Base-by-base conservation (phyloP, 2,113 vertebrate genomes). In the Oreochromis tanganicae region DNA sequence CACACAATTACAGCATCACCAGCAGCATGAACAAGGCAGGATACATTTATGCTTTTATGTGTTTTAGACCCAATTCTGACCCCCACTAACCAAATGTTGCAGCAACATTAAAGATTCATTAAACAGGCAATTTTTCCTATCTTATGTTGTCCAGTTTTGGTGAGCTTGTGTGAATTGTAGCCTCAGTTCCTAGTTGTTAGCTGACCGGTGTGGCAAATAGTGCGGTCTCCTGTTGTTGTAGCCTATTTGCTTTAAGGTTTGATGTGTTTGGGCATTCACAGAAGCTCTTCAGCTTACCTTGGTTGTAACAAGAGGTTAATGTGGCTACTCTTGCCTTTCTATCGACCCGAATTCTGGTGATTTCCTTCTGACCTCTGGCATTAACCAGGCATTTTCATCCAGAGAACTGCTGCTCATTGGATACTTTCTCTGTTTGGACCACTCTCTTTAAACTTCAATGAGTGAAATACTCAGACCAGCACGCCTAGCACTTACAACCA, bases 31-130 rank as follows among this genome's bases (percentile, higher is more conserved):
- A 1, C 13, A 73, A 43, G 2, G 66, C 38, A 73, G 13, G 21
- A 10, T 27, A 0, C 0, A 73, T 48, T 17, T 27, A 27, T 27
- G 14, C 21, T 73, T 27, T 46, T 27, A 27, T 46, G 68, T 27
- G 5, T 16, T 27, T 0, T 4, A 43, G 66, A 4, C 29, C 29
- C 0, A 61, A 2, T 61, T 61, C 57, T 61, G 29, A 34, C 29
- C 7, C 36, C n/a, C n/a, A 71, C 12, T 43, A 24, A 43, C n/a
- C 0, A 21, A 43, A 43, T 24, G 38, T 71, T 41, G n/a, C 38
- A 73, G 66, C 13, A 73, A 38, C 0, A 68, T 38, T 68, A 38
- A 12, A 38, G 6, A 68, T 38, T 0, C 6, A 38, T 66, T 36
- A 66, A 43, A 46, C 38, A 17, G 24, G 2, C 21, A 46, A 0